Conservation (phyloP, 2,113 vertebrate species). For the Bettongia penicillata region DNA sequence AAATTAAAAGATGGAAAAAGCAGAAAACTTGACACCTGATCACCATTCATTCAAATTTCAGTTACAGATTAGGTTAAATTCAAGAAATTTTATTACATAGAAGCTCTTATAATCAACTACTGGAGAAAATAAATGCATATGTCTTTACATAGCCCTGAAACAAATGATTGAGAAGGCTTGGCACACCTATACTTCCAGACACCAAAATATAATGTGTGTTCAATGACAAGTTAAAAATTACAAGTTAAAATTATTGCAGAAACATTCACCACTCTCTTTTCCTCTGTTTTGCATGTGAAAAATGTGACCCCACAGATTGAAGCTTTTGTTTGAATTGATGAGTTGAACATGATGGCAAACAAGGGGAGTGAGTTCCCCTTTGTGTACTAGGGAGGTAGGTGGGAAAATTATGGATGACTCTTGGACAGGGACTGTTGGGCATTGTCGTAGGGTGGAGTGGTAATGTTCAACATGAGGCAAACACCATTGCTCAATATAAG, state of each 20-base stretch:
- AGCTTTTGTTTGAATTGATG: background rate
- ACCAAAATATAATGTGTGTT: background rate
- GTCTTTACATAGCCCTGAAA: background rate
- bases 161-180: constrained; percentile 27
- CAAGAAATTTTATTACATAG: background rate
- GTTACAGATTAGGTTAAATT: constrained; percentile 39
- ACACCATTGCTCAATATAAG: constrained; percentile 45
- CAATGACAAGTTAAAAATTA: background rate
- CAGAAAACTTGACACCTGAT: background rate
- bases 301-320: background rate
- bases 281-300: background rate
- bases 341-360: background rate
- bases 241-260: background rate
- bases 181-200: background rate
- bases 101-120: constrained; percentile 23
- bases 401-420: background rate
- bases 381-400: background rate
- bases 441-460: constrained; percentile 15
- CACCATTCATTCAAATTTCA: constrained; percentile 37
- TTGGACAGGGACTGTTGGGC: background rate
- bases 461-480: constrained; percentile 32
- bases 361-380: background rate
- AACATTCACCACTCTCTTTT: background rate
- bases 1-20: constrained; percentile 61
- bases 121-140: background rate